phyloP scores from a whole-genome alignment of 2,888 invertebrate species.

The Acleris cristana region DNA sequence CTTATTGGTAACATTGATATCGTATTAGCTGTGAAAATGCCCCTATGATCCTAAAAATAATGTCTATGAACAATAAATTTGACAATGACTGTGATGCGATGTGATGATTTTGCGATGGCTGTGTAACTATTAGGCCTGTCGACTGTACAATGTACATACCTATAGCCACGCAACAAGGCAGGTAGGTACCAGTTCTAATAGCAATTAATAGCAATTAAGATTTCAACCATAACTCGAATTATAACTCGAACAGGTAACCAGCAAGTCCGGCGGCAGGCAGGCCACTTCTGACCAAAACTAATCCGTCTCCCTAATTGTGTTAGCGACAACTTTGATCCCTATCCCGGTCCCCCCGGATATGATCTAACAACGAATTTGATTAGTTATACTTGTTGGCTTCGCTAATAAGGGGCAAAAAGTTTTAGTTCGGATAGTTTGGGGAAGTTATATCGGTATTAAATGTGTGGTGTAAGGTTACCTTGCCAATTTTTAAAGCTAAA shows the following conservation, averaged over 20 bases:
- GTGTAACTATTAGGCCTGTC: no score
- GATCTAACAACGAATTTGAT: conserved; percentile 79
- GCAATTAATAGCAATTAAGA: conserved; percentile 65
- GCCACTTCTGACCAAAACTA: conserved; percentile 75
- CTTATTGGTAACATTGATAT: no score
- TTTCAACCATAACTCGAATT: conserved; percentile 41
- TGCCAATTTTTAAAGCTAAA: not conserved
- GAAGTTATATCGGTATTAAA: conserved; percentile 29
- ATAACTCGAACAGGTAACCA: conserved; percentile 29
- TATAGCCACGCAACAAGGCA: no score
- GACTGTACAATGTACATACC: no score
- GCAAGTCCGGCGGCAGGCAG: conserved; percentile 58
- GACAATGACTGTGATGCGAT: no score
- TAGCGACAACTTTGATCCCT: conserved; percentile 82
- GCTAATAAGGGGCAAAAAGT: conserved; percentile 66
- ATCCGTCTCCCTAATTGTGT: conserved; percentile 79
- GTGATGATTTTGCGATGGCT: no score
- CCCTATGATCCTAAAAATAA: no score
- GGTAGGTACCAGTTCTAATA: not conserved
- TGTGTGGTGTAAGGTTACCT: not conserved
- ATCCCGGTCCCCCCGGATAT: conserved; percentile 73
- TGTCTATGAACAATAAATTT: no score
- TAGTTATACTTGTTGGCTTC: conserved; percentile 79
- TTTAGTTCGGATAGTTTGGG: conserved; percentile 33
- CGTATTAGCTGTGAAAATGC: no score